Evolutionary conservation across 2,113 vertebrate species (phyloP).

Genomic region (Halcyon senegalensis): DNA sequence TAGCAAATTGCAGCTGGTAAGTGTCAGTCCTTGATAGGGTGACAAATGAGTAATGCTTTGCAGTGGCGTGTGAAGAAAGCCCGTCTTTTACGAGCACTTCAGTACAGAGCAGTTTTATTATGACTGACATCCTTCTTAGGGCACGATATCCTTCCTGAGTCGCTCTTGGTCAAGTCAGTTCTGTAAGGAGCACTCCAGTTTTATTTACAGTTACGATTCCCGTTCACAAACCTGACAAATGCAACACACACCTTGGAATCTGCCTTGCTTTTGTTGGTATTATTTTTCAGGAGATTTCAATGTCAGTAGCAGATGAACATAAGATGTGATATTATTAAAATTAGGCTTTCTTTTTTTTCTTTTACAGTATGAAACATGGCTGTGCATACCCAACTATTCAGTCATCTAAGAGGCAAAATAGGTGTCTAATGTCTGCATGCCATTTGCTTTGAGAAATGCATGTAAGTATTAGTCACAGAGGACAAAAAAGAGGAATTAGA

Average conservation of each 20-base stretch:
- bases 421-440: neutral
- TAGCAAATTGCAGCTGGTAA: neutral
- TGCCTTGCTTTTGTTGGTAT: neutral
- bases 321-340: too few species aligned
- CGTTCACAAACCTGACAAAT: neutral
- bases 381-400: neutral
- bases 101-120: neutral
- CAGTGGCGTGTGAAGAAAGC: constrained; percentile 22
- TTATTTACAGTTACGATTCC: neutral
- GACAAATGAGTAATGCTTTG: neutral
- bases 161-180: neutral
- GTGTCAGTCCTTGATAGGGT: neutral
- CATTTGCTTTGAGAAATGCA: neutral
- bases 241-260: rapidly evolving
- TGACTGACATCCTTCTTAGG: constrained; percentile 53
- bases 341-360: neutral
- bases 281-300: neutral
- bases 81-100: neutral
- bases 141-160: constrained; percentile 53
- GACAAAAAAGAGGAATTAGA: neutral
- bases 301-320: neutral
- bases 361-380: neutral
- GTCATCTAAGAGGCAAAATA: neutral
- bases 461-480: neutral
- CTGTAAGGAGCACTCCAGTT: neutral